Conservation (phyloP, 2,888 invertebrate species). For the Sesamia inferens region DNA sequence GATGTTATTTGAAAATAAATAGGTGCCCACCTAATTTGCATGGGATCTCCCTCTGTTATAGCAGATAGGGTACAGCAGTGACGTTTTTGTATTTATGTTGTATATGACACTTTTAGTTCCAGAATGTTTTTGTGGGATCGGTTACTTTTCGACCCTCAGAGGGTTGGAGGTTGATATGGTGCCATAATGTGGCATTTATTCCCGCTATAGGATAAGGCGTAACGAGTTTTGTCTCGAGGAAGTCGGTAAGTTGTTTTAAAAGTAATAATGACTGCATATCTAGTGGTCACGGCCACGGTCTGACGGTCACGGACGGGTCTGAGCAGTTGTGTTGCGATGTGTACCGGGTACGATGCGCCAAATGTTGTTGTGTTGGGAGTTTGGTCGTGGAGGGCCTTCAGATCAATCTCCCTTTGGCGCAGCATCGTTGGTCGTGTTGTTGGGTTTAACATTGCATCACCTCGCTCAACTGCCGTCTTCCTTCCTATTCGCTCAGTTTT, state of each 20-base stretch:
- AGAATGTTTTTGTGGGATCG: slow-evolving; percentile 53
- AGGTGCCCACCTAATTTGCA: slow-evolving; percentile 75
- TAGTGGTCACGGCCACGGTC: too few species aligned
- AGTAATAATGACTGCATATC: slow-evolving; percentile 12
- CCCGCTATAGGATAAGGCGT: slow-evolving; percentile 16
- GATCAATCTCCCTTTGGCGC: too few species aligned
- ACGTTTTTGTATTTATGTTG: slow-evolving; percentile 56
- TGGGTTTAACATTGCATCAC: too few species aligned
- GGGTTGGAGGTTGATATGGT: slow-evolving; percentile 54
- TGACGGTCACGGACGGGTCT: too few species aligned
- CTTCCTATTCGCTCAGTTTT: too few species aligned
- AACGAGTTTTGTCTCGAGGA: slow-evolving; percentile 41
- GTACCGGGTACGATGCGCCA: too few species aligned
- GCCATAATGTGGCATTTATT: slow-evolving; percentile 46
- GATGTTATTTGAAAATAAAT: slow-evolving; percentile 75
- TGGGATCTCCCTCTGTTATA: slow-evolving; percentile 62
- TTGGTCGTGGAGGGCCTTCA: too few species aligned
- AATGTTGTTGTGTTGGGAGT: too few species aligned
- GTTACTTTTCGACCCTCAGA: slow-evolving; percentile 53
- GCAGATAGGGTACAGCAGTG: slow-evolving; percentile 48
- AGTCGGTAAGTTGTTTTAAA: background rate
- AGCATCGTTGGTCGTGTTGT: too few species aligned
- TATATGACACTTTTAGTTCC: slow-evolving; percentile 55
- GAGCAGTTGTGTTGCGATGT: too few species aligned
- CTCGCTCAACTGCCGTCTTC: too few species aligned